phyloP scores from a whole-genome alignment of 2,888 invertebrate species.

The Trisateles emortualis region DNA sequence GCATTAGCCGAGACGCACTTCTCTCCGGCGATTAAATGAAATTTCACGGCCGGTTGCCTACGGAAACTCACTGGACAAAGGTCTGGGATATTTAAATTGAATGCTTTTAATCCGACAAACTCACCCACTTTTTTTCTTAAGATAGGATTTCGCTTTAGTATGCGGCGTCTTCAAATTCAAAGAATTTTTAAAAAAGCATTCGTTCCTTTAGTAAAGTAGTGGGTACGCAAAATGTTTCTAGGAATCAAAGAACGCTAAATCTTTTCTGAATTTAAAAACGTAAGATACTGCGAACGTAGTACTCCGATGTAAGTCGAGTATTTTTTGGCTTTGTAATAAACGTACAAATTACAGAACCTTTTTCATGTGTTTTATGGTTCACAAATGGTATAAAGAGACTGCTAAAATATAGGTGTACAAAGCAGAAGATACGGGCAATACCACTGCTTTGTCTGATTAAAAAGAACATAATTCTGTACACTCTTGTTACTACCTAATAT shows the following conservation, averaged over 20 bases:
- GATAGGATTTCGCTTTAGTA: constrained; percentile 53
- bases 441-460: too few species aligned
- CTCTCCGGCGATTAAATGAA: constrained; percentile 83
- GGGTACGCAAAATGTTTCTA: neutral
- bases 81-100: constrained; percentile 81
- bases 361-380: too few species aligned
- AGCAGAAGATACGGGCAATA: too few species aligned
- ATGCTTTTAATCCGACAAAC: constrained; percentile 76
- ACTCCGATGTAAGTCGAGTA: too few species aligned
- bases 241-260: neutral
- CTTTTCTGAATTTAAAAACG: neutral
- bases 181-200: constrained; percentile 31
- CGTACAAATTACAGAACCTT: too few species aligned
- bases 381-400: too few species aligned
- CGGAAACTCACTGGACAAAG: constrained; percentile 81
- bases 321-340: too few species aligned
- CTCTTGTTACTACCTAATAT: too few species aligned
- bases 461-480: too few species aligned
- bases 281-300: neutral
- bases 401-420: too few species aligned
- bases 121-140: constrained; percentile 63
- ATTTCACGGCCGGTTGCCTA: constrained; percentile 82
- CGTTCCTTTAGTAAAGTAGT: constrained; percentile 9
- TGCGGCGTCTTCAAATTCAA: constrained; percentile 43
- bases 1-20: constrained; percentile 84